These are phyloP conservation scores for Drosophila anceps DNA, from an alignment of 2,888 invertebrate species.

Conservation along the genomic window DNA sequence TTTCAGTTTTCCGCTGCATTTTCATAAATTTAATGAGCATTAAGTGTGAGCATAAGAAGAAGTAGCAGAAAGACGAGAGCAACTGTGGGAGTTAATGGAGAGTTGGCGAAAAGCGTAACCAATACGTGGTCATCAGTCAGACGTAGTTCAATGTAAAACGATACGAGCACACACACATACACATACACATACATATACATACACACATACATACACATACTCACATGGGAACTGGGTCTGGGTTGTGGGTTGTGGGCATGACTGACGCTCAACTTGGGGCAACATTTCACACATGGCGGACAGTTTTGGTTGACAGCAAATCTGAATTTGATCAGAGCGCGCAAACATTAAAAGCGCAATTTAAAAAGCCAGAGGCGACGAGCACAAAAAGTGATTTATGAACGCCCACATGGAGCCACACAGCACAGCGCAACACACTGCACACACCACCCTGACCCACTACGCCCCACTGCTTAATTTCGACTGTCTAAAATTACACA, in stretches of 20 bases:
- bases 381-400: conserved; percentile 62
- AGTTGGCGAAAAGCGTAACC: conserved; percentile 43
- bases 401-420: conserved; percentile 54
- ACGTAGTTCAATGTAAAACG: conserved; percentile 75
- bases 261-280: conserved; percentile 50
- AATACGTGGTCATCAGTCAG: conserved; percentile 71
- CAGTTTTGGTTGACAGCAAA: conserved; percentile 75
- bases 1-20: conserved; percentile 53
- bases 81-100: not conserved
- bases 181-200: not conserved
- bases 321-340: conserved; percentile 71
- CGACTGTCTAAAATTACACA: conserved; percentile 50
- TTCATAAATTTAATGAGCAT: conserved; percentile 72
- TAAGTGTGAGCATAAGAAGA: conserved; percentile 46
- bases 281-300: conserved; percentile 48
- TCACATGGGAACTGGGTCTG: conserved; percentile 14
- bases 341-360: conserved; percentile 74
- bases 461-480: conserved; percentile 31
- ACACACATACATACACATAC: conserved; percentile 16
- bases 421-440: conserved; percentile 2
- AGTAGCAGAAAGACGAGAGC: not conserved
- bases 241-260: conserved; percentile 18
- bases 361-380: conserved; percentile 48
- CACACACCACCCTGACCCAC: not conserved
- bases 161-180: conserved; percentile 48